Evolutionary conservation across 1,140 invertebrate genomes (phyloP).

Genomic region (Tetraneura akinire): DNA sequence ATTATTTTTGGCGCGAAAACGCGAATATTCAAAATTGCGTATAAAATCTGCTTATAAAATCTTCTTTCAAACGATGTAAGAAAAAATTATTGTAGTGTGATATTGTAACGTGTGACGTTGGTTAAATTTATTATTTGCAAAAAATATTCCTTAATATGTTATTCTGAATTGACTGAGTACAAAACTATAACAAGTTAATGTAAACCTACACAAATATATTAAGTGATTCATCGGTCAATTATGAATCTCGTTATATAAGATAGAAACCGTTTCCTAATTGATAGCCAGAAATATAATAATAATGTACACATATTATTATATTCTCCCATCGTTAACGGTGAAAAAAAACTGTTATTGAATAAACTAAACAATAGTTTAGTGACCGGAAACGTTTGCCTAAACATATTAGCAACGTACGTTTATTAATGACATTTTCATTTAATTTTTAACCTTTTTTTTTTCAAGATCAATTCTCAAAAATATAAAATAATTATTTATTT

Average conservation of each 20-base stretch:
- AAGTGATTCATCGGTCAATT: conserved; percentile 14
- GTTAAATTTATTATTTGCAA: too few species aligned
- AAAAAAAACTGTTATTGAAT: background rate
- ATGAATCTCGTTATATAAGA: background rate
- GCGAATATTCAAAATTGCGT: too few species aligned
- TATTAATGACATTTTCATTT: background rate
- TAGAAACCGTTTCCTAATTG: conserved; percentile 8
- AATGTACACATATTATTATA: background rate
- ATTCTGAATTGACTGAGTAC: background rate
- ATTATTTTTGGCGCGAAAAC: too few species aligned
- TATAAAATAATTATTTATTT: too few species aligned
- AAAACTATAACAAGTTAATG: background rate
- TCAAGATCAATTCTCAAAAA: background rate
- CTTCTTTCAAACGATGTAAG: too few species aligned
- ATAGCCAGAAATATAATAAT: conserved; percentile 10
- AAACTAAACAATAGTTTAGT: conserved; percentile 4
- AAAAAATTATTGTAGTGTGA: too few species aligned
- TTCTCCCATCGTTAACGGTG: background rate
- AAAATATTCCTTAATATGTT: background rate
- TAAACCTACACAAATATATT: conserved; percentile 16
- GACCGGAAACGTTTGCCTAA: conserved; percentile 18
- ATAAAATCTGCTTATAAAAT: too few species aligned
- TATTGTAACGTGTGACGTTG: too few species aligned
- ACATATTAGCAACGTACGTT: background rate
- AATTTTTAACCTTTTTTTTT: background rate